phyloP scores from a whole-genome alignment of 2,797 vertebrate genomes.

The Discoglossus pictus region DNA sequence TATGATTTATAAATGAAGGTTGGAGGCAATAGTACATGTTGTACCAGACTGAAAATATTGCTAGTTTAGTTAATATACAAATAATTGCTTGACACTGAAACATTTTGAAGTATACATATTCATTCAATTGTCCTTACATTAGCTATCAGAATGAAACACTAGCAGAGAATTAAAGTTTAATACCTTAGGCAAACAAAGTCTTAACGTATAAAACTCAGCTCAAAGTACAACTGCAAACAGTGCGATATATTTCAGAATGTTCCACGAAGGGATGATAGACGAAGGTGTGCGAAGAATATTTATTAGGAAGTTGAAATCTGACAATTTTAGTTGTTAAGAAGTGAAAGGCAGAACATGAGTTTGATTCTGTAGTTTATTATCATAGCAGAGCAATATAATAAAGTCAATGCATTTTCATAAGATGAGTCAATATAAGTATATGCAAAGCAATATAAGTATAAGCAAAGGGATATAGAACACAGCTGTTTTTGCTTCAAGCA shows the following conservation, averaged over 20 bases:
- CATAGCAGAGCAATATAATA: too few relatives aligned
- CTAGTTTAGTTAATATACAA: constrained; percentile 43
- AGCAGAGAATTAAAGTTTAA: constrained; percentile 53
- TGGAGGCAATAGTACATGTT: constrained; percentile 47
- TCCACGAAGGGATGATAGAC: not conserved
- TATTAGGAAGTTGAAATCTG: too few relatives aligned
- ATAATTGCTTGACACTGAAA: constrained; percentile 1
- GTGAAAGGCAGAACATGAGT: too few relatives aligned
- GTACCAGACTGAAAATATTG: constrained; percentile 39
- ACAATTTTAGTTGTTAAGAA: too few relatives aligned
- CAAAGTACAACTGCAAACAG: not conserved
- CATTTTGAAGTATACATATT: not conserved
- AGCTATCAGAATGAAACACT: constrained; percentile 53
- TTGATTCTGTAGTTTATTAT: too few relatives aligned
- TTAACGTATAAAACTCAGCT: constrained; percentile 41
- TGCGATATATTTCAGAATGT: not conserved
- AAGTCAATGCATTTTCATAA: too few relatives aligned
- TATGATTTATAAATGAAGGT: constrained; percentile 47
- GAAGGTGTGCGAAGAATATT: too few relatives aligned
- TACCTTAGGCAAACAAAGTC: constrained; percentile 54
- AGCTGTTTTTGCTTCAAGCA: too few relatives aligned
- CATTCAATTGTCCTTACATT: constrained; percentile 47
- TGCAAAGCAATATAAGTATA: too few relatives aligned
- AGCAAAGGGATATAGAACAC: too few relatives aligned
- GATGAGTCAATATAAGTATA: too few relatives aligned